A percentile compares a stretch with the other conserved stretches of the same genome.
phyloP scores from a whole-genome alignment of 1,140 invertebrate species.

The Latrodectus geometricus region DNA sequence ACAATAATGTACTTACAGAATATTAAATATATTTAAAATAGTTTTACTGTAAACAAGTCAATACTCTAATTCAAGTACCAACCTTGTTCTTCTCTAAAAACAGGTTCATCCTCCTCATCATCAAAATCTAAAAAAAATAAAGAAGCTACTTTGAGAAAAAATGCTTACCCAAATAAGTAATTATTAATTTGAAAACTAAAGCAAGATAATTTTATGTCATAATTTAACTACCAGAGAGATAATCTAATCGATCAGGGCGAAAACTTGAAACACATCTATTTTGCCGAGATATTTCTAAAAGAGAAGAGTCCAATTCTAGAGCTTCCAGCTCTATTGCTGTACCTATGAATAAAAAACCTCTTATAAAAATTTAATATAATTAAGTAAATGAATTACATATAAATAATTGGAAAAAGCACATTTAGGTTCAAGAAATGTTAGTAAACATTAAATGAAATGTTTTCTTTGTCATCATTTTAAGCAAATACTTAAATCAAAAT shows the following conservation, averaged over 20 bases:
- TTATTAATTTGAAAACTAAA: background rate
- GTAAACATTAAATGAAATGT: background rate
- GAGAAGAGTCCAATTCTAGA: conserved; percentile 40
- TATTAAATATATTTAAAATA: too few relatives aligned
- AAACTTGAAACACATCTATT: conserved; percentile 44
- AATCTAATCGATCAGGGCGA: conserved; percentile 45
- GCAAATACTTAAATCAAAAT: too few relatives aligned
- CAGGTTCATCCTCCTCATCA: conserved; percentile 34
- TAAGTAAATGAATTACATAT: too few relatives aligned
- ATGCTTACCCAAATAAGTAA: background rate
- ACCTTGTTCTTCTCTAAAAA: conserved; percentile 40
- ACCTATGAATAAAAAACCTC: conserved; percentile 12
- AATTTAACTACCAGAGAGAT: background rate
- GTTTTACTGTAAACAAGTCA: too few relatives aligned
- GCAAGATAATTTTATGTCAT: background rate
- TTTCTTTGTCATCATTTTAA: too few relatives aligned
- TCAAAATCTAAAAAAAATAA: background rate
- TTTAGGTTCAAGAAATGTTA: background rate
- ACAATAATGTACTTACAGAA: too few relatives aligned
- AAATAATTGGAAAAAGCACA: background rate
- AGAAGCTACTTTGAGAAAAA: background rate
- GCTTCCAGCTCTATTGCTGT: conserved; percentile 41
- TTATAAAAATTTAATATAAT: background rate
- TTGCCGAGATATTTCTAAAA: conserved; percentile 38
- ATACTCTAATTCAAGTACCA: background rate